Base-by-base conservation (phyloP, 1,140 invertebrate species). In the Kradibia gibbosae region DNA sequence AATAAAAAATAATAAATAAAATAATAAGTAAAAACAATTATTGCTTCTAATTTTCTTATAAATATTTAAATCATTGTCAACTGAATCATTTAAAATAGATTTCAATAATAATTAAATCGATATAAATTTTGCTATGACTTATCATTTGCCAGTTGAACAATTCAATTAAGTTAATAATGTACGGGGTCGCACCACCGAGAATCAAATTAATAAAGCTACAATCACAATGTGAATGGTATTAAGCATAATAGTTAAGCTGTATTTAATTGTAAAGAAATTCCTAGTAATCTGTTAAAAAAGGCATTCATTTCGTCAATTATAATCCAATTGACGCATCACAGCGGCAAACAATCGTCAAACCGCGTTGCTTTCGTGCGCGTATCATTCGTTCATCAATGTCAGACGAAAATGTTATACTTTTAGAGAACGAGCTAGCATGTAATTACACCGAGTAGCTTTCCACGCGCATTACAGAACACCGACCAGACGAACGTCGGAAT, bases 221-320 rank as follows among this genome's bases (percentile, higher is more conserved):
- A 25, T 22, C 11, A 65, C n/a, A 25, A 50, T 53, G 5, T 22
- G 13, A 53, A 10, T 48, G 25, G 25, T 17, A 0, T 25, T 42
- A n/a, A 78, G 39, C 60, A 53, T 53, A 53, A 28, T 11, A 39
- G 42, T 76, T 45, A 45, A 48, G 55, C 10, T 39, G n/a, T 36
- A 36, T 78, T 78, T 53, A 39, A 39, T 45, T 67, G 70, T 78
- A 53, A 78, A 45, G 45, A 31, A n/a, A 31, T 70, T 70, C 45
- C 22, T 78, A 36, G n/a, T n/a, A n/a, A n/a, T n/a, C n/a, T n/a
- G n/a, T n/a, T n/a, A n/a, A n/a, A n/a, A n/a, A n/a, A n/a, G n/a
- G n/a, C n/a, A n/a, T n/a, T n/a, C n/a, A n/a, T n/a, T n/a, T n/a
- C n/a, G n/a, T n/a, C n/a, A n/a, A n/a, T n/a, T n/a, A n/a, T n/a